Percentiles rank a stretch among this genome's conserved stretches.
Evolutionary conservation across 2,113 vertebrate genomes (phyloP).

Genomic region (Larimichthys polyactis): DNA sequence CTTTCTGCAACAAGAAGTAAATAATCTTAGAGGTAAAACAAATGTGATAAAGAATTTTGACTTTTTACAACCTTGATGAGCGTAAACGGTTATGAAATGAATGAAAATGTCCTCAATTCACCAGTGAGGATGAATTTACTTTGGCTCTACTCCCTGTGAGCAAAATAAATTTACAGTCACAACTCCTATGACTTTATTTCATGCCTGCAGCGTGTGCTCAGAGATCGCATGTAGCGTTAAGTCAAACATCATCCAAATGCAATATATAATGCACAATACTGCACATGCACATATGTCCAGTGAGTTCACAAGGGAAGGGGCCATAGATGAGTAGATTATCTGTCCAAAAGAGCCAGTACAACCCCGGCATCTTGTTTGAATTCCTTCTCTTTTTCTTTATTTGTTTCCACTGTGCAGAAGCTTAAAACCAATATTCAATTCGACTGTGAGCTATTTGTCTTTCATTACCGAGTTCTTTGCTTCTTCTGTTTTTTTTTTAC

Average conservation of each 20-base stretch:
- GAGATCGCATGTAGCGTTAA: neutral
- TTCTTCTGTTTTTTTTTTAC: neutral
- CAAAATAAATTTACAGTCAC: constrained; percentile 2
- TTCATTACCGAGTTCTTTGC: neutral
- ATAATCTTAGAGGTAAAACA: constrained; percentile 10
- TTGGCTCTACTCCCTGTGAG: neutral
- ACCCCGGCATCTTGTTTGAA: neutral
- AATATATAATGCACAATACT: neutral
- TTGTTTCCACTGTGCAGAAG: neutral
- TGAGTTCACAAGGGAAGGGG: neutral
- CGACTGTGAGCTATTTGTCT: constrained; percentile 22
- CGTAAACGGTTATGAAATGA: neutral
- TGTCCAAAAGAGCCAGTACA: constrained; percentile 4
- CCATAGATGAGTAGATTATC: neutral
- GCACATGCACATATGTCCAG: constrained; percentile 20
- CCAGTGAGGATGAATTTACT: neutral
- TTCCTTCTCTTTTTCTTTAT: constrained; percentile 24
- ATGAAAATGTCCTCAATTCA: constrained; percentile 14
- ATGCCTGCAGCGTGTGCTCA: neutral
- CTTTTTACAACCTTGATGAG: neutral
- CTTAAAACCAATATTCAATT: constrained; percentile 9
- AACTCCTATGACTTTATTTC: constrained; percentile 26
- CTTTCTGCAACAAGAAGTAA: neutral
- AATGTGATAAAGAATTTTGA: constrained; percentile 19
- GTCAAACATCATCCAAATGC: neutral